Evolutionary conservation across 2,113 vertebrate species (phyloP).

Genomic region (Cottus gobio): DNA sequence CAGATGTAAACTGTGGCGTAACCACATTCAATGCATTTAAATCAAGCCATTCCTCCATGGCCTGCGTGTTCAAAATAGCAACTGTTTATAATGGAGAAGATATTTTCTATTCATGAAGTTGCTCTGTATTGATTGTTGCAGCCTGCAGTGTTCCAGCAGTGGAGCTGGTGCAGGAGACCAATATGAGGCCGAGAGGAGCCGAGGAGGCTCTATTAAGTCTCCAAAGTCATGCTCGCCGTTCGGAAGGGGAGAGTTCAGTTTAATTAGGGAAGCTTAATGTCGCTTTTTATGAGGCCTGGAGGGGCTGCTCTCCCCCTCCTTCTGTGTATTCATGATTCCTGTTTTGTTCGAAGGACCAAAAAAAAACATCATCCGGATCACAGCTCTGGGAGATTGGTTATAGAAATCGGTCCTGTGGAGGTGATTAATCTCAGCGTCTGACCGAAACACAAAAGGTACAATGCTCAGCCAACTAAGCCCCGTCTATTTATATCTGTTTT

Average conservation of each 20-base stretch:
- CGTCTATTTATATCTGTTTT: not conserved
- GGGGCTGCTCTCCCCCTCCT: conserved; percentile 47
- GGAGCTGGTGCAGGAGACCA: conserved; percentile 28
- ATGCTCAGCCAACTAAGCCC: not conserved
- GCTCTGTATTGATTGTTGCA: conserved; percentile 60
- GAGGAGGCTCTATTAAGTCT: conserved; percentile 49
- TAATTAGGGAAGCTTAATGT: conserved; percentile 75
- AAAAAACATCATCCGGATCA: conserved; percentile 46
- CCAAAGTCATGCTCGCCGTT: conserved; percentile 55
- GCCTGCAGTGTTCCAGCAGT: conserved; percentile 44
- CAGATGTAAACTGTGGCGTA: conserved; percentile 54
- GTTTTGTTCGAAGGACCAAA: conserved; percentile 62
- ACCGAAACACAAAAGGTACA: conserved; percentile 7
- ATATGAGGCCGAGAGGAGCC: conserved; percentile 30
- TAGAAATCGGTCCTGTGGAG: not conserved
- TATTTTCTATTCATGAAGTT: conserved; percentile 60
- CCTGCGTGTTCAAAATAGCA: conserved; percentile 42
- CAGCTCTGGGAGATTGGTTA: conserved; percentile 34
- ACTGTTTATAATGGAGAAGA: conserved; percentile 54
- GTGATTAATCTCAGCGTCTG: conserved; percentile 20
- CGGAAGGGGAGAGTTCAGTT: conserved; percentile 65
- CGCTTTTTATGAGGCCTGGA: conserved; percentile 69
- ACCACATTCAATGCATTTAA: conserved; percentile 73
- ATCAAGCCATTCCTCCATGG: conserved; percentile 61
- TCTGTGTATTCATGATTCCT: conserved; percentile 72